Conservation (phyloP, 2,797 vertebrate genomes). For the Pseudomugil tenellus region DNA sequence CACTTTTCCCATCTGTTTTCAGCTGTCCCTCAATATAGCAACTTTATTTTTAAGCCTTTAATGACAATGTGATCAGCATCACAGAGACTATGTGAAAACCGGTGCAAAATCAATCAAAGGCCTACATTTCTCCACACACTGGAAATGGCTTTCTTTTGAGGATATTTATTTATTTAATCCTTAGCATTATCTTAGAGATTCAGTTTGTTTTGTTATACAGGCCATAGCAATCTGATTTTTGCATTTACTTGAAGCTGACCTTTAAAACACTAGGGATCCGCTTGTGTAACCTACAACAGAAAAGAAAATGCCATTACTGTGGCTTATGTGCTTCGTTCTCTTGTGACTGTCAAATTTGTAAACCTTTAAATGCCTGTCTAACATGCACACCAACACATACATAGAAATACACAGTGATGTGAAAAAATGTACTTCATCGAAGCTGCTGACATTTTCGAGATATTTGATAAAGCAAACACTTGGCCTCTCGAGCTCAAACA, state of each 20-base stretch:
- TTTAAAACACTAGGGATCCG: constrained; percentile 60
- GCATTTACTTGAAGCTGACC: constrained; percentile 59
- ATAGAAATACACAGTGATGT: constrained; percentile 14
- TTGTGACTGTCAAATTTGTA: constrained; percentile 64
- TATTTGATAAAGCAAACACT: background rate
- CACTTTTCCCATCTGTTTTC: constrained; percentile 20
- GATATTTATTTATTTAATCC: constrained; percentile 24
- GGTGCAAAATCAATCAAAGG: constrained; percentile 8
- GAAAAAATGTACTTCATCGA: background rate
- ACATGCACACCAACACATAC: constrained; percentile 45
- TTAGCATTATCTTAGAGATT: constrained; percentile 29
- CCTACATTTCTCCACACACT: constrained; percentile 1
- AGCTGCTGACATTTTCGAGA: background rate
- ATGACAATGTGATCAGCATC: constrained; percentile 77
- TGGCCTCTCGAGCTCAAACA: background rate
- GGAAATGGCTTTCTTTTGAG: constrained; percentile 11
- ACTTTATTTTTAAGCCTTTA: constrained; percentile 16
- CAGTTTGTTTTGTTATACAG: constrained; percentile 30
- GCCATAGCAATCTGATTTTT: constrained; percentile 50
- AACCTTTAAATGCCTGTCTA: constrained; percentile 54
- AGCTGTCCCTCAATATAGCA: constrained; percentile 14
- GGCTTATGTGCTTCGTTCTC: constrained; percentile 56
- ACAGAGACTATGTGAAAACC: constrained; percentile 53
- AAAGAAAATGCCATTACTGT: constrained; percentile 35
- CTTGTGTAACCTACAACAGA: constrained; percentile 50